Evolutionary conservation across 2,113 vertebrate genomes (phyloP).

Genomic region (Prolemur simus): DNA sequence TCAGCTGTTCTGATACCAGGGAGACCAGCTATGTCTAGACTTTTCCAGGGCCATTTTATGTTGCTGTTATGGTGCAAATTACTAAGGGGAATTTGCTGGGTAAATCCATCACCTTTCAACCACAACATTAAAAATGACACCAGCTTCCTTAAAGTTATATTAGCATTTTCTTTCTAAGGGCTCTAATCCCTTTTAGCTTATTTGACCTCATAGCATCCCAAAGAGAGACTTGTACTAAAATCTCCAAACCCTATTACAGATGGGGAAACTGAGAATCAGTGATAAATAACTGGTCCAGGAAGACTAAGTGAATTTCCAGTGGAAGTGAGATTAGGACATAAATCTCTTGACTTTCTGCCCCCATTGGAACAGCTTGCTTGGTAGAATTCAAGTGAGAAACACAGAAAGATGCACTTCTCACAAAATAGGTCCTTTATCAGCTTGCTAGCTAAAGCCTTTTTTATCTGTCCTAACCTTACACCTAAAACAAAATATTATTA

Average conservation of each 20-base stretch:
- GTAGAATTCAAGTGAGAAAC: background rate
- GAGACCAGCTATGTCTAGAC: conserved; percentile 50
- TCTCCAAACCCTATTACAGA: conserved; percentile 14
- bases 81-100: conserved; percentile 47
- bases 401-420: background rate
- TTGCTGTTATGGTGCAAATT: conserved; percentile 35
- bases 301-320: background rate
- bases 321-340: background rate
- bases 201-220: background rate
- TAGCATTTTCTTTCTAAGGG: conserved; percentile 33
- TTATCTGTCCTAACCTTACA: background rate
- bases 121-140: conserved; percentile 48
- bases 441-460: background rate
- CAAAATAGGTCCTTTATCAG: background rate
- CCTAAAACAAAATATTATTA: background rate
- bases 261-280: background rate
- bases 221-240: conserved; percentile 19
- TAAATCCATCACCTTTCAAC: conserved; percentile 61
- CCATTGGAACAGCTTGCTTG: background rate
- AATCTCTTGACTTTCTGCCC: background rate
- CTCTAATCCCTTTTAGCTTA: background rate
- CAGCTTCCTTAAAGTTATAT: conserved; percentile 36
- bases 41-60: conserved; percentile 44
- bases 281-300: background rate
- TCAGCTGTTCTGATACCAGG: conserved; percentile 45